Conservation (phyloP, 2,797 vertebrate species). For the Halcyon leucocephala region DNA sequence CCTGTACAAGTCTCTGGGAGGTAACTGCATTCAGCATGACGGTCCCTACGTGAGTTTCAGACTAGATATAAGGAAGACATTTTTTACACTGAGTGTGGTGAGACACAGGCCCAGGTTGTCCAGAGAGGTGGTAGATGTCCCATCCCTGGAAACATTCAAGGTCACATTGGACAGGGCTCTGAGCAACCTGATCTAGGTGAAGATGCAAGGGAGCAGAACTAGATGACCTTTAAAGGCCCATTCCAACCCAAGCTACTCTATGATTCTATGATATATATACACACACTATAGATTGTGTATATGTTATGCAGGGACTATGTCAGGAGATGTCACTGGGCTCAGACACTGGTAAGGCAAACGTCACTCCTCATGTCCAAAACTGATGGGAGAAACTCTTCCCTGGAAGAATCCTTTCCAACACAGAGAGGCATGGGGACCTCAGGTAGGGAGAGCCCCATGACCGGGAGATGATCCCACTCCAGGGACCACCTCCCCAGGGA, state of each 20-base stretch:
- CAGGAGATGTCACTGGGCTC: neutral
- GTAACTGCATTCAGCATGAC: neutral
- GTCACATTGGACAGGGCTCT: fast-evolving
- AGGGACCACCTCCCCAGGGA: neutral
- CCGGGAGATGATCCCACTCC: neutral
- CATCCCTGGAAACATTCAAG: neutral
- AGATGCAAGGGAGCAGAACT: neutral
- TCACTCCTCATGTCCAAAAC: neutral
- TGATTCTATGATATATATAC: neutral
- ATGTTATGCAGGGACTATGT: fast-evolving
- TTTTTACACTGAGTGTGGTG: fast-evolving
- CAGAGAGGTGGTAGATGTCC: neutral
- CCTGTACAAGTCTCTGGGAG: neutral
- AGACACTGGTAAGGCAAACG: neutral
- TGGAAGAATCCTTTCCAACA: neutral
- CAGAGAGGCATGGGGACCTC: neutral
- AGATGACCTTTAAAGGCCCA: neutral
- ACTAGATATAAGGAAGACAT: neutral
- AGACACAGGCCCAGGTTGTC: neutral
- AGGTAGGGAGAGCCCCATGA: neutral
- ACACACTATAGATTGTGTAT: too few species aligned
- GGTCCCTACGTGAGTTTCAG: neutral
- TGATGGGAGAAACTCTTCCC: neutral
- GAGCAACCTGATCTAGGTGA: neutral
- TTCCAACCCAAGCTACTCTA: neutral